A percentile compares a stretch with the other conserved stretches of the same genome.
Evolutionary conservation across 2,888 invertebrate genomes (phyloP).

Genomic region (Abrostola triplasia): DNA sequence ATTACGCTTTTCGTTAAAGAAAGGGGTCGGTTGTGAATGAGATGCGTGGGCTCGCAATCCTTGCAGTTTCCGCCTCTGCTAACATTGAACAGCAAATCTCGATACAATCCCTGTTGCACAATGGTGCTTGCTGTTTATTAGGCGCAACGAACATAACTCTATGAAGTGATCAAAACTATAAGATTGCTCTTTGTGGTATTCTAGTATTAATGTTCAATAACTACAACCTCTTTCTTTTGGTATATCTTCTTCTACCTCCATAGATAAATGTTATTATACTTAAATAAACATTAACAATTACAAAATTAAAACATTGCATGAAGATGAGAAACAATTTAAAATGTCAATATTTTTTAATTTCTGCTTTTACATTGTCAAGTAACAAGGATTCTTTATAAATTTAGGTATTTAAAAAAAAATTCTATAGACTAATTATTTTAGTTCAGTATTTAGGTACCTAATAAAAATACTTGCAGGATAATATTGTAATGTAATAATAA

Average conservation of each 20-base stretch:
- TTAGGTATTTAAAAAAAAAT: no score
- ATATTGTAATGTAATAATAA: no score
- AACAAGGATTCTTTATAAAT: no score
- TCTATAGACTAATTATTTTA: no score
- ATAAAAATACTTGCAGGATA: no score
- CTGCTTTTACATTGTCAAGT: no score
- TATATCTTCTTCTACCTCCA: constrained; percentile 37
- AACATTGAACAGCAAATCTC: constrained; percentile 25
- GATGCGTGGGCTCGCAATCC: constrained; percentile 51
- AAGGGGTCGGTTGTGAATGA: constrained; percentile 41
- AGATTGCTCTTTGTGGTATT: constrained; percentile 6
- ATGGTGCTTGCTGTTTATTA: constrained; percentile 42
- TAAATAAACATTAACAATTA: no score
- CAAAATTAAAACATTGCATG: no score
- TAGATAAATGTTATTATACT: neutral
- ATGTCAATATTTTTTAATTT: no score
- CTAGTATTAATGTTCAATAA: constrained; percentile 14
- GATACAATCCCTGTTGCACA: constrained; percentile 37
- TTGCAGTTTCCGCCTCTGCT: constrained; percentile 54
- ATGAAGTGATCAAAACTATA: constrained; percentile 26
- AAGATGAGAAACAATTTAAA: no score
- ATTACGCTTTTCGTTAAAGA: constrained; percentile 27
- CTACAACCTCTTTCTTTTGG: no score
- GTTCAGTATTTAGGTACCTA: no score
- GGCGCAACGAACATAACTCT: constrained; percentile 9